Percentiles rank a stretch among this genome's conserved stretches.
phyloP scores from a whole-genome alignment of 2,888 invertebrate species.

The Leptogaster cylindrica region DNA sequence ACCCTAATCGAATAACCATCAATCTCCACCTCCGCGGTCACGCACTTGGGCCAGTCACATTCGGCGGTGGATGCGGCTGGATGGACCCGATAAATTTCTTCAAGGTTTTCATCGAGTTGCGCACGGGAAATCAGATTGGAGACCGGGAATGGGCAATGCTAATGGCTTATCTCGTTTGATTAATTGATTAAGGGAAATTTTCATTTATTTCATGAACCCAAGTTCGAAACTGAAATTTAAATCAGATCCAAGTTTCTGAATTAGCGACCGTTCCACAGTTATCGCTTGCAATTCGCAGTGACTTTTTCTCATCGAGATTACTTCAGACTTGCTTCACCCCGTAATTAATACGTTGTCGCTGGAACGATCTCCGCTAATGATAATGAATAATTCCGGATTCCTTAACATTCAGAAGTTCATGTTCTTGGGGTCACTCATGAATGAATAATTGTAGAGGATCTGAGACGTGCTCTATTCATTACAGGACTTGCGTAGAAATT shows the following conservation, averaged over 20 bases:
- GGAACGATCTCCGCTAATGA: no score
- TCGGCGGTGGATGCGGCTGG: background rate
- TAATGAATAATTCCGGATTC: no score
- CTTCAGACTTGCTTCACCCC: no score
- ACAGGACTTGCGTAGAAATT: no score
- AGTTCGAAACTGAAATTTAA: constrained; percentile 2
- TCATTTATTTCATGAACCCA: constrained; percentile 18
- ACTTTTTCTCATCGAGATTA: no score
- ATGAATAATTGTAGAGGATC: no score
- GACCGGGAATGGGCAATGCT: background rate
- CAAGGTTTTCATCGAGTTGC: background rate
- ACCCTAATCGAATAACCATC: constrained; percentile 30
- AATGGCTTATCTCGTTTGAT: constrained; percentile 29
- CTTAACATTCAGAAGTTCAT: no score
- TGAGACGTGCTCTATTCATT: no score
- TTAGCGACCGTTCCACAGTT: no score
- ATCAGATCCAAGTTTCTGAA: constrained; percentile 14
- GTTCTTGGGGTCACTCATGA: no score
- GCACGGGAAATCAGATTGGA: background rate
- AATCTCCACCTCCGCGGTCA: constrained; percentile 28
- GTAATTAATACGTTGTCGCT: no score
- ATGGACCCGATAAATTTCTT: background rate
- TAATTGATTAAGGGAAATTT: constrained; percentile 32
- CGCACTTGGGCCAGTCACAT: background rate
- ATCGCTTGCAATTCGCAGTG: no score